A percentile compares a stretch with the other conserved stretches of the same genome.
phyloP scores from a whole-genome alignment of 1,140 invertebrate species.

The Steinernema feltiae region DNA sequence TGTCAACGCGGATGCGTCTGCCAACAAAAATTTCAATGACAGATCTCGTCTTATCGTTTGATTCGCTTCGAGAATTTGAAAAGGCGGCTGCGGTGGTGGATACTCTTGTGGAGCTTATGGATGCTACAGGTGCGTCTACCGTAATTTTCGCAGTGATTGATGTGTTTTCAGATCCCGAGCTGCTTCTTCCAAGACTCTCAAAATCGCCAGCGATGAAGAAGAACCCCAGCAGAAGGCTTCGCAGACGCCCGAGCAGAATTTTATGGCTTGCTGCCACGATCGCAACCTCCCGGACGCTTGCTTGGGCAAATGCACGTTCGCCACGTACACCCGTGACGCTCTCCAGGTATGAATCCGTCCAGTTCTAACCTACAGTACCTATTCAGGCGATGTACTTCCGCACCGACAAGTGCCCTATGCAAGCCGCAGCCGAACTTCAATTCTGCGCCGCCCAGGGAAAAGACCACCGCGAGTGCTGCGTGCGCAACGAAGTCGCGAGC shows the following conservation, averaged over 20 bases:
- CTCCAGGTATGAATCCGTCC: slow-evolving; percentile 35
- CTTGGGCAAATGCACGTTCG: slow-evolving; percentile 43
- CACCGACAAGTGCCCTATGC: no score
- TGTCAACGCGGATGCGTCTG: no score
- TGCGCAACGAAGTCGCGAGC: slow-evolving; percentile 38
- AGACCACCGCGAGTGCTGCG: slow-evolving; percentile 47
- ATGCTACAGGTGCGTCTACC: slow-evolving; percentile 23
- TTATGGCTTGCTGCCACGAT: slow-evolving; percentile 49
- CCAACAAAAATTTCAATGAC: no score
- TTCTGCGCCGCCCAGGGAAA: no score
- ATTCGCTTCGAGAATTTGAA: slow-evolving; percentile 34
- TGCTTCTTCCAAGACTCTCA: slow-evolving; percentile 30
- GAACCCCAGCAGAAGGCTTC: neutral
- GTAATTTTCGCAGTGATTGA: neutral
- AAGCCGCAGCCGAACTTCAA: no score
- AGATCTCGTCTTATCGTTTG: no score
- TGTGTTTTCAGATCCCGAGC: slow-evolving; percentile 21
- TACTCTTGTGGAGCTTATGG: slow-evolving; percentile 31
- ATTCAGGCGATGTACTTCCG: slow-evolving; percentile 54
- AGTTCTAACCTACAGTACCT: slow-evolving; percentile 22
- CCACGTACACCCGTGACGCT: no score
- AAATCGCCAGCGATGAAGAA: neutral
- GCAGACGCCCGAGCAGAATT: slow-evolving; percentile 43
- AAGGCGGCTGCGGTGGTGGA: slow-evolving; percentile 24
- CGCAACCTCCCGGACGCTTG: slow-evolving; percentile 45